Evolutionary conservation across 2,113 vertebrate genomes (phyloP).

Genomic region (Oceanodroma tethys): DNA sequence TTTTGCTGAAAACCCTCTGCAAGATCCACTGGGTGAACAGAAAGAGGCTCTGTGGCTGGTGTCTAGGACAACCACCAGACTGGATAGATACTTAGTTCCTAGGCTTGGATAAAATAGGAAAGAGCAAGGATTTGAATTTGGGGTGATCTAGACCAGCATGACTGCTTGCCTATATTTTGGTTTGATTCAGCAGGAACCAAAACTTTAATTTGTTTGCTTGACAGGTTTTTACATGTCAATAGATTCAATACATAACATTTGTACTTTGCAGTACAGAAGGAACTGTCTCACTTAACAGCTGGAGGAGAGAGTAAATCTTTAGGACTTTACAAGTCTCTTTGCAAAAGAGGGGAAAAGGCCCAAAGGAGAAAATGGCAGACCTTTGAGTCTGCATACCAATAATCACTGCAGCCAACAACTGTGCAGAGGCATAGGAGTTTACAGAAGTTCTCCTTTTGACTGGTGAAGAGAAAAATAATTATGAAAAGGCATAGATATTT

Average conservation of each 20-base stretch:
- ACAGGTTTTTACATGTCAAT: not conserved
- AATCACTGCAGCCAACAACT: not conserved
- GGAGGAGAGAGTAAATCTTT: not conserved
- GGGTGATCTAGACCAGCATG: not conserved
- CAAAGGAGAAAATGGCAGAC: not conserved
- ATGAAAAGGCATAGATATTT: not conserved
- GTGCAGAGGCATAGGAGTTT: not conserved
- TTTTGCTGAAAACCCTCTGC: not conserved
- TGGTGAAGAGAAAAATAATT: not conserved
- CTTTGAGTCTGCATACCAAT: not conserved
- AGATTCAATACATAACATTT: not conserved
- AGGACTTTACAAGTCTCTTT: not conserved
- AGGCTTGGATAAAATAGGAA: not conserved
- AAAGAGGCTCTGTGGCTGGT: not conserved
- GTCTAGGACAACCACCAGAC: not conserved
- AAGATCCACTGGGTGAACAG: not conserved
- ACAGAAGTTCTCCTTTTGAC: not conserved
- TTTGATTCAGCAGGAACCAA: not conserved
- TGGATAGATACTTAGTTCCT: not conserved
- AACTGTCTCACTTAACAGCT: not conserved
- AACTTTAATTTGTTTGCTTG: not conserved
- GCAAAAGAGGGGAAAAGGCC: not conserved
- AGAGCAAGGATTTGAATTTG: not conserved
- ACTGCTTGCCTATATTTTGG: not conserved
- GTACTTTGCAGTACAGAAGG: not conserved